A percentile compares a stretch with the other conserved stretches of the same genome.
Evolutionary conservation across 2,113 vertebrate species (phyloP).

Genomic region (Ophiodon elongatus): DNA sequence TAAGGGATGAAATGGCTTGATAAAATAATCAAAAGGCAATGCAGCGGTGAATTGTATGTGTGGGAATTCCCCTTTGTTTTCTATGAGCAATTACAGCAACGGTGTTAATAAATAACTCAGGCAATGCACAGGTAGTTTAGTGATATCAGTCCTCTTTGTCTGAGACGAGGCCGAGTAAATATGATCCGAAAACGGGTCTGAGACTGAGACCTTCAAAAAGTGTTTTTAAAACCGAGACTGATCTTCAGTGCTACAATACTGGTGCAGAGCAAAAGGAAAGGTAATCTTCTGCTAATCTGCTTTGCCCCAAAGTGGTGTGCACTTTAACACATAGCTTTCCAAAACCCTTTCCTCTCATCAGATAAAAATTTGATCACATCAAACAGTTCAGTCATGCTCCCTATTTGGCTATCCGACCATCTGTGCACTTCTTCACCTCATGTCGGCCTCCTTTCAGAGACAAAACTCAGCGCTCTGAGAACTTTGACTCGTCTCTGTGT

Average conservation of each 20-base stretch:
- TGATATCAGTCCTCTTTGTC: background rate
- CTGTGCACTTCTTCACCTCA: conserved; percentile 33
- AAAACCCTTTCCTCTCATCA: conserved; percentile 34
- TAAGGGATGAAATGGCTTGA: background rate
- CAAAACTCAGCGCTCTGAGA: conserved; percentile 5
- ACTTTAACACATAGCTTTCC: conserved; percentile 26
- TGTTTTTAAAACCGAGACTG: background rate
- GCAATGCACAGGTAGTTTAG: too few species aligned
- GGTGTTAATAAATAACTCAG: too few species aligned
- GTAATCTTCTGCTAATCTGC: conserved; percentile 46
- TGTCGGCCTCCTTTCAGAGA: conserved; percentile 41
- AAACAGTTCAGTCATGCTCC: conserved; percentile 39
- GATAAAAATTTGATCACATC: conserved; percentile 42
- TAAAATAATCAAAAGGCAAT: background rate
- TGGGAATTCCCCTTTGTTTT: background rate
- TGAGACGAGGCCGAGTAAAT: background rate
- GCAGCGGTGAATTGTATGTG: background rate
- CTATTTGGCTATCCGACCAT: conserved; percentile 44
- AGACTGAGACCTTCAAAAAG: too few species aligned
- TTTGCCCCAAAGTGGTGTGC: background rate
- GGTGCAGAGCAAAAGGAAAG: conserved; percentile 13
- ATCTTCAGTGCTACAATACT: background rate
- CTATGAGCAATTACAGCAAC: background rate
- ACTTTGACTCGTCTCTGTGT: conserved; percentile 54
- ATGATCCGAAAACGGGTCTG: background rate